phyloP scores from a whole-genome alignment of 2,113 vertebrate genomes.

The Macaca fascicularis region T2T-MFA8v1.1 NC_088381.1:48654501-48655000 shows the following conservation, averaged over 20 bases:
- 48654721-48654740: neutral
- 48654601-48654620: neutral
- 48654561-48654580: neutral
- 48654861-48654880: neutral
- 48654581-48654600: neutral
- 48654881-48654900: neutral
- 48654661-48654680: neutral
- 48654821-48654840: neutral
- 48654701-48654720: conserved; percentile 33
- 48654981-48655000: conserved; percentile 39
- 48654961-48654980: neutral
- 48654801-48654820: neutral
- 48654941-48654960: conserved; percentile 21
- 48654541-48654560: neutral
- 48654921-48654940: neutral
- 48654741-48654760: conserved; percentile 35
- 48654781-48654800: neutral
- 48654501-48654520: neutral
- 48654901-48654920: neutral
- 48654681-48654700: neutral
- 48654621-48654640: neutral
- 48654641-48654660: neutral
- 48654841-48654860: neutral
- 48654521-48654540: neutral
- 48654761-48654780: neutral